Conservation (phyloP, 2,113 vertebrate species). For the Lamprologus sp. region DNA sequence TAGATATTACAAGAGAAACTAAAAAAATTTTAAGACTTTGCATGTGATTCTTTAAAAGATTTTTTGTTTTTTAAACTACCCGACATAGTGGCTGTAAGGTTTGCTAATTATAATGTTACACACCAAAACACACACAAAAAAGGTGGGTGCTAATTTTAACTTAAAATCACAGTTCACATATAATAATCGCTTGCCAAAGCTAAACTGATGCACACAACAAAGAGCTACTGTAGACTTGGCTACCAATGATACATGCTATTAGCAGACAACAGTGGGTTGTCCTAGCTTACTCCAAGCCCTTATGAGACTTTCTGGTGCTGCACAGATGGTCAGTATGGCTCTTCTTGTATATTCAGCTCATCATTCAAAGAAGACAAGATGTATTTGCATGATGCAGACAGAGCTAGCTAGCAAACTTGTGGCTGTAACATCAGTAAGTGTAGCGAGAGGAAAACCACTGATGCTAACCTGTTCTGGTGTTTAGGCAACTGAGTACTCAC, state of each 20-base stretch:
- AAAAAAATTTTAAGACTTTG: rapidly evolving
- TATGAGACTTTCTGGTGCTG: not conserved
- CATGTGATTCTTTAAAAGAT: not conserved
- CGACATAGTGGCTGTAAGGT: not conserved
- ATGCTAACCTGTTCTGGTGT: not conserved
- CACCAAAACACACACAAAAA: not conserved
- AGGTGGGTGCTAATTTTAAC: not conserved
- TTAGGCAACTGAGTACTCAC: not conserved
- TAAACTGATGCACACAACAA: not conserved
- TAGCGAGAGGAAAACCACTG: not conserved
- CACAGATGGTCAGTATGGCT: not conserved
- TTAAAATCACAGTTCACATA: not conserved
- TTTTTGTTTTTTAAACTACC: not conserved
- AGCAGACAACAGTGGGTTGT: not conserved
- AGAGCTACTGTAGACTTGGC: not conserved
- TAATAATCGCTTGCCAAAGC: not conserved
- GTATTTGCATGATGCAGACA: not conserved
- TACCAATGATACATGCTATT: not conserved
- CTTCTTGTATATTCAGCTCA: not conserved
- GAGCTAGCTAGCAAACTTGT: not conserved
- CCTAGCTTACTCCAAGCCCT: not conserved
- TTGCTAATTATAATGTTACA: not conserved
- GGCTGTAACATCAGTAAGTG: not conserved
- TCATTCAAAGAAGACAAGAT: not conserved
- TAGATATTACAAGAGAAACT: not conserved